Conservation (phyloP, 1,140 invertebrate genomes). For the Mercenaria mercenaria region DNA sequence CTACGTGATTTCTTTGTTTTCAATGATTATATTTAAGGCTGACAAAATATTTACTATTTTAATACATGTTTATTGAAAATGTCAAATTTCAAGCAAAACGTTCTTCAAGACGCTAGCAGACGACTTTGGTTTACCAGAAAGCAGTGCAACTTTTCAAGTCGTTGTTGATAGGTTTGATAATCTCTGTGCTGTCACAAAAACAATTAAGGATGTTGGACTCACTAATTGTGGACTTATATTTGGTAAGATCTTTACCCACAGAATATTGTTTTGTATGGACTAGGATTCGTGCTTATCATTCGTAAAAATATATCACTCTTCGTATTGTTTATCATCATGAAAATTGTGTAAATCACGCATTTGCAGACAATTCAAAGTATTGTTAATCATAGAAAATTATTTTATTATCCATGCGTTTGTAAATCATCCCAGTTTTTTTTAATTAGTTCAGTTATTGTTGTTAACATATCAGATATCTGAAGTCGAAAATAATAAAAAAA, state of each 20-base stretch:
- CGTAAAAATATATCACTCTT: no score
- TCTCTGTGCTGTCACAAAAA: constrained; percentile 80
- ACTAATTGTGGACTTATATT: constrained; percentile 85
- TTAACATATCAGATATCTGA: no score
- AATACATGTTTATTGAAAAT: neutral
- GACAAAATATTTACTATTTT: neutral
- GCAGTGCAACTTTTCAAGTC: neutral
- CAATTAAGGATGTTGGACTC: constrained; percentile 84
- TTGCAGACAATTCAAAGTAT: no score
- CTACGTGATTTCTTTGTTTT: neutral
- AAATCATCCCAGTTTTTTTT: no score
- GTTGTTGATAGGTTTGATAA: constrained; percentile 67
- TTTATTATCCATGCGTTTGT: no score
- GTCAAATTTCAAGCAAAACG: neutral
- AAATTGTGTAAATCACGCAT: no score
- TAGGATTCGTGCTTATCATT: no score
- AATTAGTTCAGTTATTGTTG: no score
- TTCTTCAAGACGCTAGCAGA: neutral
- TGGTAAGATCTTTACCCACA: constrained; percentile 69
- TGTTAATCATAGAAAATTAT: no score
- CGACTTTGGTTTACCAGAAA: neutral
- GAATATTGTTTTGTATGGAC: no score
- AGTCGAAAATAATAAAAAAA: no score
- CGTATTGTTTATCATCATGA: no score
- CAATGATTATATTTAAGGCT: neutral